phyloP scores from a whole-genome alignment of 2,888 invertebrate genomes.

The Leptinotarsa rubiginosa region DNA sequence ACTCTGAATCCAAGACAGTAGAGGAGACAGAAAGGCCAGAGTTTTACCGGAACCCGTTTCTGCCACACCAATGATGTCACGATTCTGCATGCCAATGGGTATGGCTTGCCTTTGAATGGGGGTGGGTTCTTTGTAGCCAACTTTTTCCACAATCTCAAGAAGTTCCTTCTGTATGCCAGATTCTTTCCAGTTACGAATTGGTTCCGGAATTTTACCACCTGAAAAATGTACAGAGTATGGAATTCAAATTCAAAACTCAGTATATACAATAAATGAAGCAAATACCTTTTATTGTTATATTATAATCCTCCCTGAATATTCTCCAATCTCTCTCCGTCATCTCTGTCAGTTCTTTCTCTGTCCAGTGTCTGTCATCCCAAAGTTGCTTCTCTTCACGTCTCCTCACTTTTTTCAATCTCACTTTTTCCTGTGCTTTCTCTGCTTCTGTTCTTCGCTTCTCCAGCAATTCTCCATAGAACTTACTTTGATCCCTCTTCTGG shows the following conservation, averaged over 20 bases:
- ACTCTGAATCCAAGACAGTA: conserved; percentile 97
- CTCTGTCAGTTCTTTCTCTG: conserved; percentile 91
- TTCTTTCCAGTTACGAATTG: conserved; percentile 95
- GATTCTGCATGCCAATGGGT: conserved; percentile 94
- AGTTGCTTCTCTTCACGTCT: conserved; percentile 97
- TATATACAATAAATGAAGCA: too few species aligned
- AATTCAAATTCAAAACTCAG: too few species aligned
- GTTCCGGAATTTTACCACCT: conserved; percentile 95
- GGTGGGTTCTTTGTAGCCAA: conserved; percentile 98
- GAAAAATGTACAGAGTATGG: conserved; percentile 51
- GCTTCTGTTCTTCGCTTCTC: conserved; percentile 95
- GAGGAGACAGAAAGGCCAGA: conserved; percentile 95
- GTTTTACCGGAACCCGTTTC: conserved; percentile 99
- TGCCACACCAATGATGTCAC: conserved; percentile 95
- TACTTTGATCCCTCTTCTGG: conserved; percentile 93
- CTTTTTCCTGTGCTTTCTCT: conserved; percentile 96
- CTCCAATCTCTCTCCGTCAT: conserved; percentile 99
- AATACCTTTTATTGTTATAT: conserved; percentile 92
- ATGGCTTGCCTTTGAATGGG: conserved; percentile 99
- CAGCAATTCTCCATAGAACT: conserved; percentile 95
- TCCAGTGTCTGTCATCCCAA: conserved; percentile 99
- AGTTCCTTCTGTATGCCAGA: conserved; percentile 90
- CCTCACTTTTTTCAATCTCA: conserved; percentile 90
- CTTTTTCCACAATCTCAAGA: conserved; percentile 91
- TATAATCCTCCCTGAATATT: conserved; percentile 99